Conservation (phyloP, 2,888 invertebrate species). For the Prosopocoilus inquinatus region DNA sequence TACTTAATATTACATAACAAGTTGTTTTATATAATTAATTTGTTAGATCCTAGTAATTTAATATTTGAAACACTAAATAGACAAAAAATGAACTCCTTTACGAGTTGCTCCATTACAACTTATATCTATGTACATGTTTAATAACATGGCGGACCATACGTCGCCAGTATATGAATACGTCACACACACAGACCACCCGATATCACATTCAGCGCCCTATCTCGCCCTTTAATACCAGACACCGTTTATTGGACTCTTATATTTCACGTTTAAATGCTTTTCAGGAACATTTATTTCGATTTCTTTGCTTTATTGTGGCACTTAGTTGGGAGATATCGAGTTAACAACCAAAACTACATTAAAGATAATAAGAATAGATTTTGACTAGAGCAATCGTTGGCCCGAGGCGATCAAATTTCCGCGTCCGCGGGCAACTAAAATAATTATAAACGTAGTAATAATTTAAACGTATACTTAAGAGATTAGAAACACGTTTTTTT, state of each 20-base stretch:
- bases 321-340: slow-evolving; percentile 52
- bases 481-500: slow-evolving; percentile 1
- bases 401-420: slow-evolving; percentile 5
- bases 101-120: slow-evolving; percentile 17
- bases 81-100: slow-evolving; percentile 14
- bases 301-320: slow-evolving; percentile 27
- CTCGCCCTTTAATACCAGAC: slow-evolving; percentile 52
- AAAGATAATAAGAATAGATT: slow-evolving; percentile 22
- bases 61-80: slow-evolving; percentile 19
- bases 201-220: slow-evolving; percentile 46
- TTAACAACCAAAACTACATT: slow-evolving; percentile 32
- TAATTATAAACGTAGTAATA: neutral
- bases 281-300: slow-evolving; percentile 51
- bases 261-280: slow-evolving; percentile 49
- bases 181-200: slow-evolving; percentile 38
- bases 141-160: slow-evolving; percentile 32
- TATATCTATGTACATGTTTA: slow-evolving; percentile 29
- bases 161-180: slow-evolving; percentile 23
- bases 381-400: slow-evolving; percentile 26
- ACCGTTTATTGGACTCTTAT: slow-evolving; percentile 26
- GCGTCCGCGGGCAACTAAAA: slow-evolving; percentile 11
- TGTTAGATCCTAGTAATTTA: slow-evolving; percentile 38
- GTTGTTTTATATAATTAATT: slow-evolving; percentile 36
- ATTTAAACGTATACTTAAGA: slow-evolving; percentile 12
- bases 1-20: slow-evolving; percentile 42